Conservation (phyloP, 2,797 vertebrate genomes). For the Amniataba percoides region DNA sequence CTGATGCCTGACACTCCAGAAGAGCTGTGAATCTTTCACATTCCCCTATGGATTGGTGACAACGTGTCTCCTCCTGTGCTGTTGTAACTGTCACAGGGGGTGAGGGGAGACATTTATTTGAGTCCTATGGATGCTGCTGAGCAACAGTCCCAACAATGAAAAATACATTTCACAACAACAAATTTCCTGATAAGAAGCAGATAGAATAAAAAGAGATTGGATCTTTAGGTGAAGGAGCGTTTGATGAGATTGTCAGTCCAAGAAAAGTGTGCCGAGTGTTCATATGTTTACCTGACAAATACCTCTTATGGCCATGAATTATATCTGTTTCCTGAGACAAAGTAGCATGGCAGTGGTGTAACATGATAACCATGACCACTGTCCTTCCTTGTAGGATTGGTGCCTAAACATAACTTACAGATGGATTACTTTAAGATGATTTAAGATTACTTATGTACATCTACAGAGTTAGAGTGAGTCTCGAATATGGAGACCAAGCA, state of each 20-base stretch:
- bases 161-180: neutral
- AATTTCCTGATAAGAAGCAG: neutral
- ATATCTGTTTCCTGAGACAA: neutral
- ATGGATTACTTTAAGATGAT: neutral
- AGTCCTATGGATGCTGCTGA: neutral
- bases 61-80: slow-evolving; percentile 40
- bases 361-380: neutral
- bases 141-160: neutral
- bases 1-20: slow-evolving; percentile 20
- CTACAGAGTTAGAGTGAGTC: neutral
- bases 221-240: neutral
- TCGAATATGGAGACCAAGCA: neutral
- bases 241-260: neutral
- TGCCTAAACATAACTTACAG: neutral
- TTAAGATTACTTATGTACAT: slow-evolving; percentile 9
- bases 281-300: neutral
- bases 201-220: neutral
- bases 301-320: neutral
- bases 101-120: neutral
- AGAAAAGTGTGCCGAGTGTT: neutral
- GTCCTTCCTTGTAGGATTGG: neutral
- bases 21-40: slow-evolving; percentile 41
- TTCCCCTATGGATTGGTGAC: slow-evolving; percentile 26
- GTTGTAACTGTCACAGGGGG: slow-evolving; percentile 20
- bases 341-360: neutral